Base-by-base conservation (phyloP, 2,888 invertebrate genomes). In the Dichetophora obliterata region DNA sequence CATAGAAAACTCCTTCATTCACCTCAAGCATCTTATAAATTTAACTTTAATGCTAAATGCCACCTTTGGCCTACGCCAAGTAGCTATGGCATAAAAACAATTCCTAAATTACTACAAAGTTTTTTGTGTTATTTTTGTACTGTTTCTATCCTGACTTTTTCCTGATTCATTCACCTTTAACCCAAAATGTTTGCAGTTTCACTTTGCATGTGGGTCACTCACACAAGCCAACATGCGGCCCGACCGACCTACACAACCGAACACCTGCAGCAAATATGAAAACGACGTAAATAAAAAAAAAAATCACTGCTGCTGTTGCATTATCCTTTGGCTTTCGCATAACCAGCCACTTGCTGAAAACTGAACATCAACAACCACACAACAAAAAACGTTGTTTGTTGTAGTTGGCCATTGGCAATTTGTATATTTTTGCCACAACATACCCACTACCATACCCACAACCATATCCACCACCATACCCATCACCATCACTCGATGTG, bases 171-270 rank as follows among this genome's bases (percentile, higher is more conserved):
- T 27, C 54, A 70, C 54, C 24, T 70, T 54, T 48, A n/a, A 27
- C n/a, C 72, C 31, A 54, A 74, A 74, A 54, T 74, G 66, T 48
- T 74, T 74, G 37, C 24, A 54, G 48, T 63, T 73, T 63, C 43
- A 63, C 63, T 65, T 65, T 74, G 66, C 54, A 65, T 31, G 54
- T 74, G 65, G 74, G 66, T 66, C 66, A 74, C 14, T 24, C 54
- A 72, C 59, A 59, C 37, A 59, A 43, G 14, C 34, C 63, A 34
- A 27, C 31, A 24, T 24, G 27, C 1, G 54, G 19, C 54, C 31
- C 31, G 6, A 61, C 14, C 27, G 22, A 24, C 16, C 61, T 24
- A 16, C 61, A 27, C 31, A 63, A 31, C 43, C n/a, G 31, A 63
- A 72, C 27, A 43, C 37, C 59, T 57, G 22, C 57, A 71, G 31